Evolutionary conservation across 2,113 vertebrate species (phyloP), one percentile per base, ranked within the genome.

Genomic region (Vireo altiloquus): DNA sequence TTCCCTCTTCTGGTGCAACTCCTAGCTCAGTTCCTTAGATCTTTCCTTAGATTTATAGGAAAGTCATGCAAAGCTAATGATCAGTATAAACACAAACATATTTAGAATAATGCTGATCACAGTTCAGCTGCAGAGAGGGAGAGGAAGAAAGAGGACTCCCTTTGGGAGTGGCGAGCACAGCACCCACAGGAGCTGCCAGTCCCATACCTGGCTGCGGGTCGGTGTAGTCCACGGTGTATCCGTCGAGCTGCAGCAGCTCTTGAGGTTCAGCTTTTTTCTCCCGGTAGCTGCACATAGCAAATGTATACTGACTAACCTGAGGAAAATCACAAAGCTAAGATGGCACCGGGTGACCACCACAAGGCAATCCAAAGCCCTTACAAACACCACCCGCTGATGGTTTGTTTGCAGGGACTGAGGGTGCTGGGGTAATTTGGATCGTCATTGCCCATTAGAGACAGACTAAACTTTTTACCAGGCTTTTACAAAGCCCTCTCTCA

Each of bases 221-320:
- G 0, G 99, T 99, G 98, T 99, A 99, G 92, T 99, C 99, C 98
- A 99, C 99, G 24, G 99, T 99, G 98, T 99, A 99, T 92, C 99
- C 99, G 17, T 99, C 99, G 64, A 99, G 97, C 46, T 99, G 99
- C 15, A 99, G 98, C 66, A 99, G 98, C 88, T 99, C 99, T 95
- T 99, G 99, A 42, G 99, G 99, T 85, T 99, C 99, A 0, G 99
- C 99, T 95, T 99, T 99, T 98, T 99, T 99, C 97, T 99, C 99
- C 94, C 99, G 98, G 96, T 99, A 99, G 98, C 99, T 99, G 98
- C 99, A 99, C 99, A 99, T 99, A 95, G 99, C 99, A 96, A 99
- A 99, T 13, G 99, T 99, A 97, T 99, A 99, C 96, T 99, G 99
- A 97, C 99, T 99, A 97, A 99, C 99, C 99, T 99, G 97, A 40